These are phyloP conservation scores for Polydrusus pterygomalis DNA, from an alignment of 2,888 invertebrate species.

Conservation along the genomic window DNA sequence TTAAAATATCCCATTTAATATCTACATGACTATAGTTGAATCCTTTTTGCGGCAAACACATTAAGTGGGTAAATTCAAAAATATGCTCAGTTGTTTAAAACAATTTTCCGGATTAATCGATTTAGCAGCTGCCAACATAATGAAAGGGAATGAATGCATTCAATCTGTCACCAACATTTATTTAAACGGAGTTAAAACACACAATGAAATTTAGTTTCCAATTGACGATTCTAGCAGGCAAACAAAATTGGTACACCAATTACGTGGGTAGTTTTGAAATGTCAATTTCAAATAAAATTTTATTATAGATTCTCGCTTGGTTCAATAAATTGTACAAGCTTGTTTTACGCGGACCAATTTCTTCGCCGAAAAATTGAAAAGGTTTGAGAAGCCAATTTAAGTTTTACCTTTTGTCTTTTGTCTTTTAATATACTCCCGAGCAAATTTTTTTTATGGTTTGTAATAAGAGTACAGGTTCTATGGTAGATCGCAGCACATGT, in stretches of 20 bases:
- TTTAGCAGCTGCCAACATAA: neutral
- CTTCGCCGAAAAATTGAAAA: too few species aligned
- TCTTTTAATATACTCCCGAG: too few species aligned
- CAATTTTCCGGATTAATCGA: neutral
- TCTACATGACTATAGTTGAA: too few species aligned
- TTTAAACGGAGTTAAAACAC: neutral
- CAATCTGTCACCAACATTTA: constrained; percentile 1
- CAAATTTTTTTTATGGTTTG: too few species aligned
- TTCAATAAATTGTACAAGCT: neutral
- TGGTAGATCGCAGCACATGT: too few species aligned
- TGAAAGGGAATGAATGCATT: neutral
- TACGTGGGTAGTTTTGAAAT: constrained; percentile 1
- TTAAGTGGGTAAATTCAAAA: neutral
- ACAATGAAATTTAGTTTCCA: constrained; percentile 12
- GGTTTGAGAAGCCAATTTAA: too few species aligned
- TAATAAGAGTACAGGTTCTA: too few species aligned
- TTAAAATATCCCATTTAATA: too few species aligned
- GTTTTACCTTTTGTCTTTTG: too few species aligned
- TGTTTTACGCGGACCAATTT: neutral
- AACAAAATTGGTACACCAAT: constrained; percentile 5
- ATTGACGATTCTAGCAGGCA: neutral
- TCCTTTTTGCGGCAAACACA: neutral
- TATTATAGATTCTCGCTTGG: neutral
- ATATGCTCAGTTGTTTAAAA: neutral
- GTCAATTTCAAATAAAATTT: constrained; percentile 4